Percentiles rank a stretch among this genome's conserved stretches.
These are phyloP conservation scores for Oncopodura yosiiana DNA, from an alignment of 1,140 invertebrate genomes.

Conservation along the genomic window DNA sequence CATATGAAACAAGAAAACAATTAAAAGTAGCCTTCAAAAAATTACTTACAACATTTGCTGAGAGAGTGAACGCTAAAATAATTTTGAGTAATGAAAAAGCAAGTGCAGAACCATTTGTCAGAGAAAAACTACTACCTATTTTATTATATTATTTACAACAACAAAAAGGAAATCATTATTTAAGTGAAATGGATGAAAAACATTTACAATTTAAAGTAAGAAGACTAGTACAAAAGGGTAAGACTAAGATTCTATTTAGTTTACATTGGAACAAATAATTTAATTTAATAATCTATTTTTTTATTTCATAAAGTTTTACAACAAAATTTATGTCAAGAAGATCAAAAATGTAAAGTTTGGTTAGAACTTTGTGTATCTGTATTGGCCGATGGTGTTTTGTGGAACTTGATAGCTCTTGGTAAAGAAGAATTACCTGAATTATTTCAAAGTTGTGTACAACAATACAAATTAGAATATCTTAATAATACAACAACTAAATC, in stretches of 20 bases:
- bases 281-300: too few relatives aligned
- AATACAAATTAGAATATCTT: too few relatives aligned
- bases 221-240: not conserved
- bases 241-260: not conserved
- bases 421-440: constrained; percentile 22
- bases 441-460: too few relatives aligned
- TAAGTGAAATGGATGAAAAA: not conserved
- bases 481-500: too few relatives aligned
- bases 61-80: constrained; percentile 2
- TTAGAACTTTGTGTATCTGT: constrained; percentile 29
- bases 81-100: constrained; percentile 6
- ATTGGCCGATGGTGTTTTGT: constrained; percentile 29
- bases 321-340: constrained; percentile 8
- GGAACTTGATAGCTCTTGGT: constrained; percentile 30
- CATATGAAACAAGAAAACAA: constrained; percentile 26
- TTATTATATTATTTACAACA: constrained; percentile 15
- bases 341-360: constrained; percentile 29
- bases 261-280: too few relatives aligned
- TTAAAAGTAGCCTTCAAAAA: constrained; percentile 22
- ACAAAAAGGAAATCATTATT: too few relatives aligned
- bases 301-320: constrained; percentile 13
- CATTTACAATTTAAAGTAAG: not conserved
- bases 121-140: constrained; percentile 26
- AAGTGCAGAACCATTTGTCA: constrained; percentile 6
- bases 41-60: constrained; percentile 16